Evolutionary conservation across 1,140 invertebrate species (phyloP).

Genomic region (Nasonia longicornis): DNA sequence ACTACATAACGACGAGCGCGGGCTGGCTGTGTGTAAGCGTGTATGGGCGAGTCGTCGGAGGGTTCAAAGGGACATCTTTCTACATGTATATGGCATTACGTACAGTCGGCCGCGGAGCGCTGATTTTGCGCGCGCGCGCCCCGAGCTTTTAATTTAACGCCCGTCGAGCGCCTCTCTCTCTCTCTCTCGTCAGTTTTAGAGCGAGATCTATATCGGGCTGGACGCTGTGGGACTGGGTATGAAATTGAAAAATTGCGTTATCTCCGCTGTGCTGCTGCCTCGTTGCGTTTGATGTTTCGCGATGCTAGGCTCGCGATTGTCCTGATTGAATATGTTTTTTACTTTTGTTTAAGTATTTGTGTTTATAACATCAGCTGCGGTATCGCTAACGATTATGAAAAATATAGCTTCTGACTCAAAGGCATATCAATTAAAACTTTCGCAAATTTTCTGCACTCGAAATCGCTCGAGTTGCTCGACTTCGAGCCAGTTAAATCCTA

Average conservation of each 20-base stretch:
- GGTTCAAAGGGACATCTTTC: slow-evolving; percentile 11
- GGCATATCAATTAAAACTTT: too few relatives aligned
- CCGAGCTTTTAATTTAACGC: not conserved
- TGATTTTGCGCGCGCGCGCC: not conserved
- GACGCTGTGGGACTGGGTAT: not conserved
- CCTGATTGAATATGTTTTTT: too few relatives aligned
- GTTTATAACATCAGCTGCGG: too few relatives aligned
- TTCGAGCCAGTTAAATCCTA: too few relatives aligned
- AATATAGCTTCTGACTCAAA: too few relatives aligned
- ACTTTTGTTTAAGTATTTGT: too few relatives aligned
- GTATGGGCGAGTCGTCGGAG: not conserved
- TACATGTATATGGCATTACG: too few relatives aligned
- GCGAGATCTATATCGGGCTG: not conserved
- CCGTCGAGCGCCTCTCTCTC: not conserved
- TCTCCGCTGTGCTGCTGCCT: not conserved
- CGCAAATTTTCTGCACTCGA: too few relatives aligned
- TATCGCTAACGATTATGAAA: too few relatives aligned
- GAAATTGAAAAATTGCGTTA: slow-evolving; percentile 3
- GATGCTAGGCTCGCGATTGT: too few relatives aligned
- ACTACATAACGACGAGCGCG: not conserved
- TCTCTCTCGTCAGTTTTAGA: not conserved
- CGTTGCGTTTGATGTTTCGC: not conserved
- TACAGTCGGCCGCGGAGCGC: not conserved
- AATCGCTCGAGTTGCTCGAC: too few relatives aligned
- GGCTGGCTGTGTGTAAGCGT: not conserved